phyloP scores from a whole-genome alignment of 2,888 invertebrate species.

The Lithophane ornitopus region DNA sequence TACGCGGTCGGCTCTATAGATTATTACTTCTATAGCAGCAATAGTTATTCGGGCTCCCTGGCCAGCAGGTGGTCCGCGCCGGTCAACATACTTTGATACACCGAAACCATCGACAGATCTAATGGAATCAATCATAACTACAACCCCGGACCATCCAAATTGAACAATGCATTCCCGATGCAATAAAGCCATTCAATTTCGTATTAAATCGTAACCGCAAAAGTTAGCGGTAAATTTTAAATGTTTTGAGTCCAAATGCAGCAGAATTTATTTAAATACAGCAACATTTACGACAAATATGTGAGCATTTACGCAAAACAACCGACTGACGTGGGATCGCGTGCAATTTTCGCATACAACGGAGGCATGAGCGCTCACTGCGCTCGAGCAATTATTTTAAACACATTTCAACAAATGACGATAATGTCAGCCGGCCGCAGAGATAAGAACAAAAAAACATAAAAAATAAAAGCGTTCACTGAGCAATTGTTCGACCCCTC shows the following conservation, averaged over 20 bases:
- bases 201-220: slow-evolving; percentile 68
- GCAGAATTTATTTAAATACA: slow-evolving; percentile 78
- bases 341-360: slow-evolving; percentile 87
- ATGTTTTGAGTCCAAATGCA: slow-evolving; percentile 68
- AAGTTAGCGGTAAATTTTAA: slow-evolving; percentile 75
- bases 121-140: slow-evolving; percentile 89
- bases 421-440: slow-evolving; percentile 85
- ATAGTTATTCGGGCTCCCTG: slow-evolving; percentile 75
- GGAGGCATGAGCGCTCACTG: slow-evolving; percentile 85
- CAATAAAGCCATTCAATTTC: slow-evolving; percentile 60
- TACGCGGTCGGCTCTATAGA: slow-evolving; percentile 70
- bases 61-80: slow-evolving; percentile 85
- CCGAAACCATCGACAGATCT: slow-evolving; percentile 85
- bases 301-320: slow-evolving; percentile 88
- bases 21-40: slow-evolving; percentile 69
- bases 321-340: slow-evolving; percentile 82
- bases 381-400: slow-evolving; percentile 89
- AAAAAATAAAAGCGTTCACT: slow-evolving; percentile 77
- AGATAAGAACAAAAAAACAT: slow-evolving; percentile 84
- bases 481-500: slow-evolving; percentile 79
- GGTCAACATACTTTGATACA: slow-evolving; percentile 87
- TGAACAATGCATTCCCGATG: slow-evolving; percentile 60
- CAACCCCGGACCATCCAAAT: slow-evolving; percentile 68
- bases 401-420: slow-evolving; percentile 90
- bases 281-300: slow-evolving; percentile 87